phyloP scores from a whole-genome alignment of 1,140 invertebrate genomes.

The Dermatophagoides farinae region DNA sequence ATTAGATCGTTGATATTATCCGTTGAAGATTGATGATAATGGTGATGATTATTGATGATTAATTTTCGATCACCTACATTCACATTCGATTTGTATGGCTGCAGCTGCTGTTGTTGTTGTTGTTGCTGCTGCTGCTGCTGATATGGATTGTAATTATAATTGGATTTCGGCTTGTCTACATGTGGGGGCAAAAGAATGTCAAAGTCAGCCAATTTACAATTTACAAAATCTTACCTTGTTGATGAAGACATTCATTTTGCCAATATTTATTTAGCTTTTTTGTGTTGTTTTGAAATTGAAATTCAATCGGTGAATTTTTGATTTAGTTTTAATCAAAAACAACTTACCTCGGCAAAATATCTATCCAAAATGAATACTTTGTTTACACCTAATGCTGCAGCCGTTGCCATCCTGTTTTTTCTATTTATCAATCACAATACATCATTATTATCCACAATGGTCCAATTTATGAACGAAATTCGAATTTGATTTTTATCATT shows the following conservation, averaged over 20 bases:
- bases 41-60: not conserved
- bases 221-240: constrained; percentile 1
- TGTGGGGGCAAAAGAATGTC: not conserved
- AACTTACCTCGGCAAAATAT: constrained; percentile 66
- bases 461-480: too few relatives aligned
- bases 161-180: too few relatives aligned
- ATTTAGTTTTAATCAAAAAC: not conserved
- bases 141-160: not conserved
- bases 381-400: constrained; percentile 61
- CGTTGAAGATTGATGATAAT: not conserved
- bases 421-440: not conserved
- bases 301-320: not conserved
- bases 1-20: constrained; percentile 60
- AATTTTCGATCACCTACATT: not conserved
- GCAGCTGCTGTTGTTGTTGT: not conserved
- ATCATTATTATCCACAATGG: not conserved
- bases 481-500: too few relatives aligned
- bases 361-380: constrained; percentile 94
- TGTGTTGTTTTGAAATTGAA: not conserved
- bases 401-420: constrained; percentile 34
- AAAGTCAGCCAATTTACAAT: too few relatives aligned
- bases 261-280: constrained; percentile 12
- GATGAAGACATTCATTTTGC: constrained; percentile 1
- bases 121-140: not conserved
- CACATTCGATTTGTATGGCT: not conserved